Base-by-base conservation (phyloP, 2,113 vertebrate species). In the Oncorhynchus kisutch region DNA sequence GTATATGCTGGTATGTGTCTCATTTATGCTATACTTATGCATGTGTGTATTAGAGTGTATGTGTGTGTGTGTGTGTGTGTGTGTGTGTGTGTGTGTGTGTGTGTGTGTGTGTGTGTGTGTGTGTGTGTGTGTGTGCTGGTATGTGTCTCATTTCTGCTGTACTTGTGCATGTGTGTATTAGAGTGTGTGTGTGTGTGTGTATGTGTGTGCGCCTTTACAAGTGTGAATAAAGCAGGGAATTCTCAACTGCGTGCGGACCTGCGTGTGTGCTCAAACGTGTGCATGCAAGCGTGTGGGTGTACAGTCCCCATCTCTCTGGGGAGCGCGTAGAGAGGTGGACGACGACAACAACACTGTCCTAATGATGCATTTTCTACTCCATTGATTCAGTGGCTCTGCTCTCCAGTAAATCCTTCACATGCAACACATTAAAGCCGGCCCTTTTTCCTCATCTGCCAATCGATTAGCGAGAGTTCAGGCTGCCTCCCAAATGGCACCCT, bases 301-400 rank as follows among this genome's bases (percentile, higher is more conserved):
- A 78, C 57, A 9, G 34, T 82, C 71, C 34, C 51, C 29, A 31
- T 75, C 74, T 70, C 75, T 71, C 24, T 16, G 29, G 77, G 29
- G 71, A 78, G 31, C 4, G 3, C 18, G 64, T 31, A 18, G 62
- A 65, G 71, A 65, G 71, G 24, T 39, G 71, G 78, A 77, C 12
- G 54, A 67, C 24, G 70, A 8, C 62, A 62, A 64, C 69, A 81
- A 84, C 88, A 83, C 86, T 83, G 87, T 91, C 85, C 90, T 93
- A 92, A 92, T 92, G 91, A 93, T 92, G 90, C 91, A 91, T 94
- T 92, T 93, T 92, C 93, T 90, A 90, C 92, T 81, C 89, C 92
- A 94, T 92, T 92, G 92, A 93, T 92, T 93, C 88, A 83, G 84
- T 84, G 82, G 86, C 89, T 91, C 77, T 87, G 84, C 88, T 91